Base-by-base conservation (phyloP, 2,888 invertebrate genomes). In the Drosophila imparisetae region DNA sequence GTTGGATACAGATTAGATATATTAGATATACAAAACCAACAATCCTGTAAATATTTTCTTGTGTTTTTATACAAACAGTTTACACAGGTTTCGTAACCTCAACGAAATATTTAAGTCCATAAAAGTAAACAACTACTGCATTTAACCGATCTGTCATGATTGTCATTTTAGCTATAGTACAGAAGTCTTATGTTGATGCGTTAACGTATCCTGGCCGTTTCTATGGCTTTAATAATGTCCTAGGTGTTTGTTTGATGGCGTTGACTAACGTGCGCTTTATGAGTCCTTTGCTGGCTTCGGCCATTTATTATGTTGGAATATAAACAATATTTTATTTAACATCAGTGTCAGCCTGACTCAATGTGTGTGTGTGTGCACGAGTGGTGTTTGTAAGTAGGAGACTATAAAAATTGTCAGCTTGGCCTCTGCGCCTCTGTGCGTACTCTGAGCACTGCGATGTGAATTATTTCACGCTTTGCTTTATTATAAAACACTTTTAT, bases 401-500 rank as follows among this genome's bases (percentile, higher is more conserved):
- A 80, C 90, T 80, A 86, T 90, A 86, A 86, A 90, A 90, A 88
- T 90, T 88, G 89, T 90, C 89, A 88, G 89, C 89, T 86, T 74
- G 85, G 78, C 86, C 78, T 72, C 64, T 71, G 75, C 59, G 71
- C 65, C 69, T 52, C 52, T 48, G 63, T 53, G 73, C 53, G 60
- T 48, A 42, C 75, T 59, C 30, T 55, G 73, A 60, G 57, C 62
- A 69, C 71, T 72, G 85, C 57, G 67, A 72, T 82, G 86, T 86
- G 84, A 89, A 89, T 85, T 89, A 85, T 89, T 85, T 85, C 85
- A 90, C 90, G 84, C 86, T 87, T 89, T 86, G 86, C 89, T 89
- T 90, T 89, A 89, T 90, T 89, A 88, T 89, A 89, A 86, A 89
- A 84, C 90, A 90, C 88, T 88, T 88, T 88, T 88, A 90, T 86